These are phyloP conservation scores for Acropternis orthonyx DNA, from an alignment of 2,797 vertebrate genomes.

Conservation along the genomic window DNA sequence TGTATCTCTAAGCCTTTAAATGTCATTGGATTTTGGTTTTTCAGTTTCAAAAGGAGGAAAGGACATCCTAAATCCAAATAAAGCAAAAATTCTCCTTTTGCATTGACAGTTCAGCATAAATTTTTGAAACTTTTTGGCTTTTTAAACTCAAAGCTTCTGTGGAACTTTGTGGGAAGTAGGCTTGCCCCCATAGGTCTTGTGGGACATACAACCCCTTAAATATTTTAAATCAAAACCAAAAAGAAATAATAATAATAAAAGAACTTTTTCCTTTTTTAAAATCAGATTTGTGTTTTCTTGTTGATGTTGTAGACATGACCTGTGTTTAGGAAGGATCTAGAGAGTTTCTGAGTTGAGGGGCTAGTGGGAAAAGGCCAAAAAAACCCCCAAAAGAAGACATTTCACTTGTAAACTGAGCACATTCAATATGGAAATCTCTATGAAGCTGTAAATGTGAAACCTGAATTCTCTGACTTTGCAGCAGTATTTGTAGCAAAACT, in stretches of 20 bases:
- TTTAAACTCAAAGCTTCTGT: not conserved
- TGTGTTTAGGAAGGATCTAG: not conserved
- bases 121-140: not conserved
- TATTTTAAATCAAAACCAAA: not conserved
- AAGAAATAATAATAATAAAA: not conserved
- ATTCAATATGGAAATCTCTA: not conserved
- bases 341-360: not conserved
- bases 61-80: not conserved
- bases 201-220: not conserved
- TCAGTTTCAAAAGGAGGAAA: not conserved
- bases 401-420: not conserved
- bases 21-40: constrained; percentile 11
- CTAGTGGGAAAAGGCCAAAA: not conserved
- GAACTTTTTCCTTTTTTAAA: not conserved
- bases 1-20: constrained; percentile 3
- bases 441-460: not conserved
- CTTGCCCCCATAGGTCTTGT: not conserved
- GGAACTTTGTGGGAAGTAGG: not conserved
- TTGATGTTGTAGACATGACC: not conserved
- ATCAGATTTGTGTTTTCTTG: not conserved
- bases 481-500: not conserved
- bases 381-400: not conserved
- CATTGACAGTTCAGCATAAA: not conserved
- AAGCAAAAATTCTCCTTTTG: not conserved
- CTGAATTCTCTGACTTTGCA: not conserved